A percentile compares a stretch with the other conserved stretches of the same genome.
Evolutionary conservation across 2,113 vertebrate species (phyloP).

Genomic region (Labeo rohita): DNA sequence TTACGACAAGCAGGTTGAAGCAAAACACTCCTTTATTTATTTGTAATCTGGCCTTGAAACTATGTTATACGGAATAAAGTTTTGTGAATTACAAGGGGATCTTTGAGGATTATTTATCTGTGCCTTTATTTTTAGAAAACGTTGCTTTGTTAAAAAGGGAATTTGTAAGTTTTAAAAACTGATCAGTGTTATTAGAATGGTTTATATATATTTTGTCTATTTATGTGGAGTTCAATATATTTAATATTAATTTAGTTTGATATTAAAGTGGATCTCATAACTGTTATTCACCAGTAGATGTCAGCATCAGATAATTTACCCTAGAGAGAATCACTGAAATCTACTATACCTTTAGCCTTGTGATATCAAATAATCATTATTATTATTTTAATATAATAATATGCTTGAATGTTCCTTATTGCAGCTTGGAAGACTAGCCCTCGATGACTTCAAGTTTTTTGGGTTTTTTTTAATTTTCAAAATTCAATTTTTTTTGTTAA

Average conservation of each 20-base stretch:
- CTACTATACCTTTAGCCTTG: not conserved
- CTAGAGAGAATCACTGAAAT: not conserved
- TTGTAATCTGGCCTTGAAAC: conserved; percentile 50
- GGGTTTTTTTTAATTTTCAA: not conserved
- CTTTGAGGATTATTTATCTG: not conserved
- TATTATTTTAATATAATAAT: not conserved
- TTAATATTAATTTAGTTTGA: not conserved
- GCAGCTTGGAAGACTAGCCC: not conserved
- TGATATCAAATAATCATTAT: not conserved
- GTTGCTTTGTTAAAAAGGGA: not conserved
- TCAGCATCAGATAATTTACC: conserved; percentile 4
- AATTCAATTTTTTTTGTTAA: too few species aligned
- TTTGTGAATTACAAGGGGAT: conserved; percentile 41
- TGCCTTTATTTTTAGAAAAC: not conserved
- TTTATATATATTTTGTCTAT: not conserved
- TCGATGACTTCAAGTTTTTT: not conserved
- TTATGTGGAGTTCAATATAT: not conserved
- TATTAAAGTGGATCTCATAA: not conserved
- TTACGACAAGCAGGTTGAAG: conserved; percentile 25
- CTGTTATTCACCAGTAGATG: conserved; percentile 24
- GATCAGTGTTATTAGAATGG: too few species aligned
- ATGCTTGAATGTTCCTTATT: not conserved
- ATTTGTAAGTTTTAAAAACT: not conserved
- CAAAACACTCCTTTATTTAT: conserved; percentile 54
- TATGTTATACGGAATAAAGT: conserved; percentile 52